These are phyloP conservation scores for Acleris emargana DNA, from an alignment of 2,888 invertebrate genomes.

Conservation along the genomic window DNA sequence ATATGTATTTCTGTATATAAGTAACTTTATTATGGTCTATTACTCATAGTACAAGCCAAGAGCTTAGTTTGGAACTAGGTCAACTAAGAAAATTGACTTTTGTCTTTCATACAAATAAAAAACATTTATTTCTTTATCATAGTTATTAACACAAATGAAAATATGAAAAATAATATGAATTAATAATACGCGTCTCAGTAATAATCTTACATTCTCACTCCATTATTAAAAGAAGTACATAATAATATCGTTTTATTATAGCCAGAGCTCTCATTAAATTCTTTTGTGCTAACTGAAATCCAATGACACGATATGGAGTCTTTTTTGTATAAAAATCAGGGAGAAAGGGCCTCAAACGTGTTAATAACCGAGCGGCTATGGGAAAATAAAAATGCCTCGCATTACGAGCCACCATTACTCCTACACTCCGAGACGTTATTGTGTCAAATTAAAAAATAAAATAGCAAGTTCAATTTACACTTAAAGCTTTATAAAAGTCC, in stretches of 20 bases:
- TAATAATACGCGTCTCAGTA: conserved; percentile 32
- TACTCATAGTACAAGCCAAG: too few species aligned
- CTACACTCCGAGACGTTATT: conserved; percentile 44
- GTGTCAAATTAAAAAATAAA: conserved; percentile 43
- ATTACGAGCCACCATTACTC: conserved; percentile 46
- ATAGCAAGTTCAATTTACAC: conserved; percentile 28
- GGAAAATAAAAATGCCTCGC: conserved; percentile 41
- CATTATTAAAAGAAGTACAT: conserved; percentile 47
- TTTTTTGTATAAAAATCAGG: too few species aligned
- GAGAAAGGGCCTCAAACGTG: conserved; percentile 6
- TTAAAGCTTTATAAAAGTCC: conserved; percentile 15
- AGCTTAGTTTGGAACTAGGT: too few species aligned
- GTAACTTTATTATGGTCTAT: too few species aligned
- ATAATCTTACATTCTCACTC: conserved; percentile 46
- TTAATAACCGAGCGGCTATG: conserved; percentile 48
- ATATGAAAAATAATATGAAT: background rate
- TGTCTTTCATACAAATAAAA: too few species aligned
- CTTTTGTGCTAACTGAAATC: conserved; percentile 42
- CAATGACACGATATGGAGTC: too few species aligned
- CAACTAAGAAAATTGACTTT: too few species aligned
- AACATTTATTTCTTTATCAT: too few species aligned
- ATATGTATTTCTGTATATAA: too few species aligned
- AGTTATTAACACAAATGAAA: background rate
- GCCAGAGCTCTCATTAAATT: conserved; percentile 55
- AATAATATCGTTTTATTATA: conserved; percentile 59